Conservation (phyloP, 2,888 invertebrate species). For the Aricia artaxerxes region DNA sequence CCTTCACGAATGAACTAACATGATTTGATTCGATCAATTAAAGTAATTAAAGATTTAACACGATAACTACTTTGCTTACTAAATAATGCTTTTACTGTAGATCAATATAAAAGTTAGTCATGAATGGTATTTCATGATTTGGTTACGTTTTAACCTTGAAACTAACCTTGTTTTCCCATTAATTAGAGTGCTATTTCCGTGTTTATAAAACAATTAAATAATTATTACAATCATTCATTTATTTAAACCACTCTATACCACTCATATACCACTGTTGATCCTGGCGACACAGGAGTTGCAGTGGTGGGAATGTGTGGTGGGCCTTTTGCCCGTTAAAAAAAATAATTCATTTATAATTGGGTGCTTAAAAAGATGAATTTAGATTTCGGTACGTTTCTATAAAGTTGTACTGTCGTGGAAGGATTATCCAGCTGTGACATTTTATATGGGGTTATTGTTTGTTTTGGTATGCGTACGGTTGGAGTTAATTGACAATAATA, state of each 20-base stretch:
- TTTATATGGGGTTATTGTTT: neutral
- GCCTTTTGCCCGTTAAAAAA: too few species aligned
- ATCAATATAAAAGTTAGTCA: slow-evolving; percentile 27
- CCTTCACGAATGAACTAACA: neutral
- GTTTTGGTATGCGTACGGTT: neutral
- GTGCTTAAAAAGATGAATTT: neutral
- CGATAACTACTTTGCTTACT: neutral
- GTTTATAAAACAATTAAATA: slow-evolving; percentile 17
- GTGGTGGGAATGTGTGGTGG: too few species aligned
- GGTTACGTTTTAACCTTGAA: slow-evolving; percentile 19
- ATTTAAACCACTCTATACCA: too few species aligned
- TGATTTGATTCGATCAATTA: neutral
- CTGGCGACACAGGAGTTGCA: too few species aligned
- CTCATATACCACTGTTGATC: too few species aligned
- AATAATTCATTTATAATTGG: neutral
- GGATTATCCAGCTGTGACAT: too few species aligned
- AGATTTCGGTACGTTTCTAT: neutral
- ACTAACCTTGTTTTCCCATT: slow-evolving; percentile 25
- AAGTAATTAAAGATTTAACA: neutral
- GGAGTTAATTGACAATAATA: neutral
- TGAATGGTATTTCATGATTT: slow-evolving; percentile 24
- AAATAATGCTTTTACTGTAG: slow-evolving; percentile 1
- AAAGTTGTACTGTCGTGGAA: too few species aligned
- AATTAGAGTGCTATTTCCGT: slow-evolving; percentile 28
- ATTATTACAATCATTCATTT: neutral